Conservation (phyloP, 2,888 invertebrate species). For the Ceraclea dissimilis region DNA sequence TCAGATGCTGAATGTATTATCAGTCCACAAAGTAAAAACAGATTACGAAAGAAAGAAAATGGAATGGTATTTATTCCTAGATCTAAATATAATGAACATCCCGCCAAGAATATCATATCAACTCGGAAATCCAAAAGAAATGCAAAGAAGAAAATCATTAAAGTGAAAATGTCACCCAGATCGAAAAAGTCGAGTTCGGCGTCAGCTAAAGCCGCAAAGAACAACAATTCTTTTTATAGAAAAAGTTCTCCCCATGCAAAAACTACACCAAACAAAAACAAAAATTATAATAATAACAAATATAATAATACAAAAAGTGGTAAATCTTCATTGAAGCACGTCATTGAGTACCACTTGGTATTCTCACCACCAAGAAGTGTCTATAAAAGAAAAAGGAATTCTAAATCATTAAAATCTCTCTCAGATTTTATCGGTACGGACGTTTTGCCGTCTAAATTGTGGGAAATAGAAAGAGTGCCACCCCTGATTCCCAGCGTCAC, state of each 20-base stretch:
- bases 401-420: conserved; percentile 1
- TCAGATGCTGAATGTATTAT: neutral
- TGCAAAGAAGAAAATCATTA: neutral
- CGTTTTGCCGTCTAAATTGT: conserved; percentile 40
- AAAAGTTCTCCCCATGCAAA: neutral
- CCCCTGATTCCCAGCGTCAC: conserved; percentile 26
- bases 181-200: neutral
- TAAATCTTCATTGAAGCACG: neutral
- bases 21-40: conserved; percentile 22
- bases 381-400: neutral
- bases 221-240: neutral
- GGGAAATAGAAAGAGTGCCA: conserved; percentile 44
- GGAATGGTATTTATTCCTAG: conserved; percentile 41
- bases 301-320: neutral
- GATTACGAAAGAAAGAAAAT: conserved; percentile 43
- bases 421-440: conserved; percentile 15
- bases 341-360: conserved; percentile 17
- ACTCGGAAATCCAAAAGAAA: neutral
- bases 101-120: conserved; percentile 29
- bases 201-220: neutral
- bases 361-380: conserved; percentile 8
- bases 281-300: conserved; percentile 4
- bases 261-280: neutral
- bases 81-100: conserved; percentile 36
- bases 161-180: neutral